Conservation (phyloP, 2,797 vertebrate species). For the Sebastes miniatus region DNA sequence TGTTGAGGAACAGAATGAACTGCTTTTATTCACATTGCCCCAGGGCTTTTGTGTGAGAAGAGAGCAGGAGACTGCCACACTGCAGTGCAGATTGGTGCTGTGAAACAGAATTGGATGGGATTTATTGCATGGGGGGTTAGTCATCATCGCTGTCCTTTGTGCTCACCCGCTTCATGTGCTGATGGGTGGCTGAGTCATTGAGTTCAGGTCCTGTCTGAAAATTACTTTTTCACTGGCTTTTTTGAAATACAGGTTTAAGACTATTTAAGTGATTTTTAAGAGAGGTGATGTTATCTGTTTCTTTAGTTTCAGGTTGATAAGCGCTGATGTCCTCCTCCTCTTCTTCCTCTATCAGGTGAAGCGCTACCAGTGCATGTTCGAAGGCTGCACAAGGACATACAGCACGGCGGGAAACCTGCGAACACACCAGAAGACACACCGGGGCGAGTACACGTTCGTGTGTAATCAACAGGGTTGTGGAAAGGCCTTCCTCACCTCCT, state of each 20-base stretch:
- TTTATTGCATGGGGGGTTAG: constrained; percentile 44
- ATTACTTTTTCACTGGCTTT: not conserved
- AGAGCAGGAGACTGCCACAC: constrained; percentile 33
- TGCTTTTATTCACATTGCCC: constrained; percentile 40
- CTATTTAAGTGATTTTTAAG: not conserved
- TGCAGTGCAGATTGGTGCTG: constrained; percentile 27
- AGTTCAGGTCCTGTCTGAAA: constrained; percentile 44
- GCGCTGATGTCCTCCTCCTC: not conserved
- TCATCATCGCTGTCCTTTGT: constrained; percentile 57
- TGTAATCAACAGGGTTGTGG: constrained; percentile 98
- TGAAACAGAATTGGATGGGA: constrained; percentile 43
- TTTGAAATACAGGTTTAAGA: not conserved
- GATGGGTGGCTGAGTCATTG: constrained; percentile 57
- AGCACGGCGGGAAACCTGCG: constrained; percentile 98
- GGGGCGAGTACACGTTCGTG: constrained; percentile 97
- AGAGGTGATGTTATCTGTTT: not conserved
- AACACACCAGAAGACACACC: constrained; percentile 97
- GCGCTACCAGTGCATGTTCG: constrained; percentile 98
- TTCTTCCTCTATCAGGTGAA: constrained; percentile 85
- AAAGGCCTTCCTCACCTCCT: constrained; percentile 98
- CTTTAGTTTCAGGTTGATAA: not conserved
- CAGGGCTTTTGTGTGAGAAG: constrained; percentile 41
- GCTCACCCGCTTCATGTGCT: constrained; percentile 40
- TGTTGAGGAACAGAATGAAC: constrained; percentile 28
- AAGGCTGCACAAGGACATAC: constrained; percentile 97